Base-by-base conservation (phyloP, 2,888 invertebrate species). In the Epinotia bilunana region DNA sequence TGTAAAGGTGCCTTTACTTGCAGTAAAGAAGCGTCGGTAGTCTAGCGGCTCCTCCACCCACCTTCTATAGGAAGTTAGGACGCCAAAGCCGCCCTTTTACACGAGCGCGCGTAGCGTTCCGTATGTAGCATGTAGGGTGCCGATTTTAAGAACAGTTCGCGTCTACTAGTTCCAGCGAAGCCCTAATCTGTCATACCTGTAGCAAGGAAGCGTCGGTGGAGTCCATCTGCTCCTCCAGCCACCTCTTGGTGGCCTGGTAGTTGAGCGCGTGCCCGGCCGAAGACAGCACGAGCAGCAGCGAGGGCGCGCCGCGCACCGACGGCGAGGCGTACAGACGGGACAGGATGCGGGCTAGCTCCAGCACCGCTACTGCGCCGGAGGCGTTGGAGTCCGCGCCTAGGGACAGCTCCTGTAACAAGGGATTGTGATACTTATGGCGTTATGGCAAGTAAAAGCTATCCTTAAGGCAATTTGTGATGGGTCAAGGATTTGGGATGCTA, bases 221-320 rank as follows among this genome's bases (percentile, higher is more conserved):
- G 86, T 99, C 99, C 77, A 98, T 88, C 85, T 98, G 98, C 85
- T 98, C 98, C 86, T 99, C 99, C 16, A 99, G 94, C 98, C 99
- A 99, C 85, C 98, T 98, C 91, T 99, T 99, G 60, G 98, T 97
- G 0, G 99, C 98, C 89, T 98, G 98, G 87, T 98, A 99, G 94
- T 99, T 99, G 11, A 96, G 91, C 57, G 97, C 95, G 87, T 98
- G 97, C 4, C 99, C 99, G 60, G 97, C 97, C 23, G 99, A 99
- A 43, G 98, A 96, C 73, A 99, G 94, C 72, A 98, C 95, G 89
- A 99, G 99, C 71, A 99, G 92, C 16, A 99, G 90, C 79, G 98
- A 96, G 63, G 96, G 96, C 69, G 95, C 96, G 0, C 97, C 97
- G 62, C 96, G 95, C 0, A 96, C 96, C 79, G 96, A 95, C 1